These are phyloP conservation scores for Phthorimaea operculella DNA, from an alignment of 1,140 invertebrate genomes.

Conservation along the genomic window DNA sequence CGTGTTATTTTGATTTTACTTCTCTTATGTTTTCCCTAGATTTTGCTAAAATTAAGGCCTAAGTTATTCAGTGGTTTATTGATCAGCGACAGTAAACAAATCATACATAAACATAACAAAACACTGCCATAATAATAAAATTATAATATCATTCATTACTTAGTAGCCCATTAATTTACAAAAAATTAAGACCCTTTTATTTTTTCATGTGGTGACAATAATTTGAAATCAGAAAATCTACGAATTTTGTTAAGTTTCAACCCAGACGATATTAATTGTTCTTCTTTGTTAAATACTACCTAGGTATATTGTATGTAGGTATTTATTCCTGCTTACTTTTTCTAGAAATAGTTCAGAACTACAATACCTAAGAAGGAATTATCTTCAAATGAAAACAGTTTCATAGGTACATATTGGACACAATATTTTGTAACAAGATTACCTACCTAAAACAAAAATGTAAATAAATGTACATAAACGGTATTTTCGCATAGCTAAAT, in stretches of 20 bases:
- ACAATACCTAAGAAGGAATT: no score
- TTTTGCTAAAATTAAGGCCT: background rate
- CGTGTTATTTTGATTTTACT: background rate
- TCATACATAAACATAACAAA: background rate
- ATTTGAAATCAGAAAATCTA: conserved; percentile 10
- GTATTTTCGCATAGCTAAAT: conserved; percentile 40
- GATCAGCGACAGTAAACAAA: background rate
- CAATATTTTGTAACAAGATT: conserved; percentile 17
- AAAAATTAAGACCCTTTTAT: background rate
- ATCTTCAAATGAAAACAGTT: no score
- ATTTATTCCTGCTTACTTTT: no score
- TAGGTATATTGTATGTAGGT: no score
- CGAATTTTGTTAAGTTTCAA: background rate
- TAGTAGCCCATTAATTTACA: background rate
- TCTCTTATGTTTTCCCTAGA: background rate
- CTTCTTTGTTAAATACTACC: no score
- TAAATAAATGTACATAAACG: conserved; percentile 32
- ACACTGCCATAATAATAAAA: conserved; percentile 4
- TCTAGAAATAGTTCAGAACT: no score
- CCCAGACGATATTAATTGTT: no score
- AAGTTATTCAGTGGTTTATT: background rate
- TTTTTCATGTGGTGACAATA: conserved; percentile 15
- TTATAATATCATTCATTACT: background rate
- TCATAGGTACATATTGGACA: no score
- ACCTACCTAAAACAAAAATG: conserved; percentile 13